Base-by-base conservation (phyloP, 2,888 invertebrate species). In the Drosophila eohydei region DNA sequence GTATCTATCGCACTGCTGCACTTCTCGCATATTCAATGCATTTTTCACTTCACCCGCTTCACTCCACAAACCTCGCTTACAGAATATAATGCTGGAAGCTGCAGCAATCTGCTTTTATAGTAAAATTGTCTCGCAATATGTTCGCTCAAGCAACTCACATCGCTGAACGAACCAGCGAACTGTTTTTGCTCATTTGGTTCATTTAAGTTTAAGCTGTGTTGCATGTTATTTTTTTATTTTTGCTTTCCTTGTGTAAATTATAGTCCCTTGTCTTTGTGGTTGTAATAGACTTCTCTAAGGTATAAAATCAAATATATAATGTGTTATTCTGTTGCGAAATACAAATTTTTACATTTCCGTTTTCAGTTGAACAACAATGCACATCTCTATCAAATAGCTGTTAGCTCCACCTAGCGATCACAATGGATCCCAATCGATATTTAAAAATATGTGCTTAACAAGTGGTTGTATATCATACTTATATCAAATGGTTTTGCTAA, bases 41-140 rank as follows among this genome's bases (percentile, higher is more conserved):
- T 68, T 41, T 68, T 56, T 36, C 32, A 68, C 38, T 46, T 40
- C 34, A 4, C 16, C 40, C 46, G 69, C 5, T 21, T 4, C 7
- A 16, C 46, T 6, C 16, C 34, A 56, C 38, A 48, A 66, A 68
- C 34, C 69, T 40, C 1, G 28, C 69, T 57, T 46, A 34, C 40
- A 40, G 7, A 41, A 44, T 34, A 56, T 48, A 69, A 69, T 69
- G 69, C 46, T 41, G n/a, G 57, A 46, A 56, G 58, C 46, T 57
- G 66, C 69, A 30, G 46, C 66, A 48, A 56, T 34, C 69, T 5
- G 66, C 66, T 66, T 66, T 56, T 66, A 66, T 66, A 66, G 40
- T 9, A 9, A 26, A 40, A 26, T 28, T 48, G 34, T 12, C 55
- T 36, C 14, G 21, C 30, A 52, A 26, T 44, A 14, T 11, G 68